Conservation (phyloP, 2,797 vertebrate genomes). For the Diceros bicornis region DNA sequence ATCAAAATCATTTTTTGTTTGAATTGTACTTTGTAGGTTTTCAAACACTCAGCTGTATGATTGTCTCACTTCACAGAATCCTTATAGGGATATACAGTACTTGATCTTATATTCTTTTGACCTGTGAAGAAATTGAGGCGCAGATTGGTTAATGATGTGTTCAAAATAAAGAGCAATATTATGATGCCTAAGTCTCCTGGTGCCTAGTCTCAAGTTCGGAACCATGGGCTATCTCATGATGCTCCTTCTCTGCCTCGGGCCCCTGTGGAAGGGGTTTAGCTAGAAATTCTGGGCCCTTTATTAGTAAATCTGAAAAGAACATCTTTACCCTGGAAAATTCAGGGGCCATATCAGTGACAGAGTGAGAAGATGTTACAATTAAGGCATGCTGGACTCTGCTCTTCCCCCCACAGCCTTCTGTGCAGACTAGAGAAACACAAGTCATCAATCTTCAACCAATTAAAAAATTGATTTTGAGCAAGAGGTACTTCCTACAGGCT, state of each 20-base stretch:
- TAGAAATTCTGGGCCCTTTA: background rate
- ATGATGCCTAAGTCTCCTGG: background rate
- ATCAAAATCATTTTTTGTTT: background rate
- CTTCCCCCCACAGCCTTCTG: background rate
- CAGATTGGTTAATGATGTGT: background rate
- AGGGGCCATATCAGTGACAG: background rate
- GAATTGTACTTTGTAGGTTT: background rate
- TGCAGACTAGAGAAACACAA: background rate
- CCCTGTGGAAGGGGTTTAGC: background rate
- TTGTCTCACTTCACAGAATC: background rate
- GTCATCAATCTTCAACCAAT: background rate
- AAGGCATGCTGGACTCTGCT: background rate
- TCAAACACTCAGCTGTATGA: background rate
- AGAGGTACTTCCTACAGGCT: background rate
- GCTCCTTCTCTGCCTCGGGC: background rate
- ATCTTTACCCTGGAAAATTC: background rate
- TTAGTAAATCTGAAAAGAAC: background rate
- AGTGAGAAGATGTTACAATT: background rate
- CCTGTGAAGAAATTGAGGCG: background rate
- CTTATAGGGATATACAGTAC: background rate
- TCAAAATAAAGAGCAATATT: background rate
- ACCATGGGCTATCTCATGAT: fast-evolving
- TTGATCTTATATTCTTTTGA: background rate
- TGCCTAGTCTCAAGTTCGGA: background rate
- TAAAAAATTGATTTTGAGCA: background rate